Evolutionary conservation across 1,140 invertebrate genomes (phyloP).

Genomic region (Drosophila yakuba): DNA sequence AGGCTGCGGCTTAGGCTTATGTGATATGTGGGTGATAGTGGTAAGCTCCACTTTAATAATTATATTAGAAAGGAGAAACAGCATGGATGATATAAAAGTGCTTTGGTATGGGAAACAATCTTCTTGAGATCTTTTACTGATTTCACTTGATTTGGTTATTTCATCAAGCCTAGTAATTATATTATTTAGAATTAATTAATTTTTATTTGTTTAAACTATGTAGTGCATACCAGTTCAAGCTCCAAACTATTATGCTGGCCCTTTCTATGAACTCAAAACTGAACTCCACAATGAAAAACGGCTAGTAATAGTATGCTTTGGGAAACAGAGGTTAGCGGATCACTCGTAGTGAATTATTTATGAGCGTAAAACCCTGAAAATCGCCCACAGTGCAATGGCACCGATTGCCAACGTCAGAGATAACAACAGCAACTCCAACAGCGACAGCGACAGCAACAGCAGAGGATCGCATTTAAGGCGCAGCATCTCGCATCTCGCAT

Average conservation of each 20-base stretch:
- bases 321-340: not conserved
- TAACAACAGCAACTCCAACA: conserved; percentile 44
- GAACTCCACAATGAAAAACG: not conserved
- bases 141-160: no score
- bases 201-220: no score
- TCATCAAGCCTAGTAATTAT: no score
- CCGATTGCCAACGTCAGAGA: conserved; percentile 58
- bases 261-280: not conserved
- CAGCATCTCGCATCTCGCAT: conserved; percentile 50
- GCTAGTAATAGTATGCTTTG: not conserved
- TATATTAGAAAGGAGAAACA: not conserved
- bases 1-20: conserved; percentile 16
- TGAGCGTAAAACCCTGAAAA: not conserved
- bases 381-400: conserved; percentile 29
- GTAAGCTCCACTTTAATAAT: not conserved
- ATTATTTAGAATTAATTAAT: no score
- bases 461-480: conserved; percentile 51
- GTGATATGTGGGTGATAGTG: conserved; percentile 16
- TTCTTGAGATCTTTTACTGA: no score
- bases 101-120: not conserved
- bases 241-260: no score
- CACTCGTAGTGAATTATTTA: conserved; percentile 1
- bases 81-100: not conserved
- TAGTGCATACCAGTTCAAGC: no score
- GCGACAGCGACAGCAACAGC: conserved; percentile 22